Conservation (phyloP, 1,140 invertebrate genomes). For the Drosophila sulfurigaster region DNA sequence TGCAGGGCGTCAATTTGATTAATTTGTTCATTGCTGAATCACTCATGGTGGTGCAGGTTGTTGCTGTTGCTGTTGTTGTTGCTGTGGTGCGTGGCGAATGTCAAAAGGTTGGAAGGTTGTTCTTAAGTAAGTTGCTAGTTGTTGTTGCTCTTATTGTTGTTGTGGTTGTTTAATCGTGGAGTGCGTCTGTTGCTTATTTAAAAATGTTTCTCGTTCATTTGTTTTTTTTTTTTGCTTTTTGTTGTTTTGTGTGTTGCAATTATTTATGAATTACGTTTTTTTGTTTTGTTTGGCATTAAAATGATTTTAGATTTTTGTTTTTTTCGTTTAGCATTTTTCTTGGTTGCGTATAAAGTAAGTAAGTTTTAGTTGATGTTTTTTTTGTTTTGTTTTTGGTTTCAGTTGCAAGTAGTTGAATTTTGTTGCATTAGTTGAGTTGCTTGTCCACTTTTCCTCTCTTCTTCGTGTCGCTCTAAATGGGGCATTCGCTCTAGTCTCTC, state of each 20-base stretch:
- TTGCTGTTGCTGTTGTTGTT: conserved; percentile 12
- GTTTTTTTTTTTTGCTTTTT: too few relatives aligned
- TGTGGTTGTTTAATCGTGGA: conserved; percentile 32
- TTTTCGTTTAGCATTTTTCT: conserved; percentile 14
- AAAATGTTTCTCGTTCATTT: conserved; percentile 35
- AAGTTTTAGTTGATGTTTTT: conserved; percentile 57
- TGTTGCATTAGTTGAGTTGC: conserved; percentile 59
- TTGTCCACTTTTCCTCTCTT: conserved; percentile 18
- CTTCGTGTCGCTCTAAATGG: conserved; percentile 24
- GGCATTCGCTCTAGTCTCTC: conserved; percentile 54
- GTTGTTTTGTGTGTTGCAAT: background rate
- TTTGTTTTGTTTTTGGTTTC: conserved; percentile 25
- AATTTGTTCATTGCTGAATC: conserved; percentile 80
- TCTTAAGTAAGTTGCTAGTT: conserved; percentile 39
- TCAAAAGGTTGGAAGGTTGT: conserved; percentile 56
- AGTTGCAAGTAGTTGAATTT: conserved; percentile 43
- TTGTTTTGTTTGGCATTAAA: conserved; percentile 42
- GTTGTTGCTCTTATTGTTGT: conserved; percentile 34
- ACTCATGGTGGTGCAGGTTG: conserved; percentile 73
- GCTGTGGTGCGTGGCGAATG: conserved; percentile 32
- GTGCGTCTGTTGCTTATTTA: conserved; percentile 40
- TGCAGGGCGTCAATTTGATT: conserved; percentile 67
- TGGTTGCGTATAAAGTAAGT: conserved; percentile 67
- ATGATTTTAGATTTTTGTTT: background rate
- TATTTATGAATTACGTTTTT: conserved; percentile 23